phyloP scores from a whole-genome alignment of 2,888 invertebrate species.

The Athetis lepigone region DNA sequence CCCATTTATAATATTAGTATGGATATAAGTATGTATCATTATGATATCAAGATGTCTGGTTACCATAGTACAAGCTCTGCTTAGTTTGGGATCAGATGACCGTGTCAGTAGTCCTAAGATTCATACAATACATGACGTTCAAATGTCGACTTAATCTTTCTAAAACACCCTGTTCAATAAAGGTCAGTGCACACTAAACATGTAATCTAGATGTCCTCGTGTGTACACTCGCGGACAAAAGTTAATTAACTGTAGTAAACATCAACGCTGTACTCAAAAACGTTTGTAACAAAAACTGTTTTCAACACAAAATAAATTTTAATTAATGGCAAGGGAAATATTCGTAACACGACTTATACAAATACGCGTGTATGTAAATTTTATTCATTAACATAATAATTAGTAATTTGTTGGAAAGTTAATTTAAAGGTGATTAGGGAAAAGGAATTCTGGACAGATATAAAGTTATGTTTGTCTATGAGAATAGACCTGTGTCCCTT shows the following conservation, averaged over 20 bases:
- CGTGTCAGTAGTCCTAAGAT: no score
- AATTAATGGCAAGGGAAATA: constrained; percentile 54
- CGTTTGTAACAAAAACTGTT: constrained; percentile 30
- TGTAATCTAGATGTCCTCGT: neutral
- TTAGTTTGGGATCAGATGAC: no score
- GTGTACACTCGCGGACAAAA: constrained; percentile 10
- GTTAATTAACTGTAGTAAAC: constrained; percentile 44
- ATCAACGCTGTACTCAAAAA: constrained; percentile 33
- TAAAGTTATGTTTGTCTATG: constrained; percentile 29
- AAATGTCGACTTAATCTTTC: neutral
- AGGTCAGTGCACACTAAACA: neutral
- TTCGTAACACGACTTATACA: constrained; percentile 33
- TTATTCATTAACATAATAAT: constrained; percentile 53
- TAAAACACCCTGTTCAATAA: neutral
- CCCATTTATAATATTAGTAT: no score
- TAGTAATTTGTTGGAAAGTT: constrained; percentile 50
- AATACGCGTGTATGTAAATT: constrained; percentile 52
- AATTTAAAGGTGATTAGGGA: constrained; percentile 53
- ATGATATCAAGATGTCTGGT: no score
- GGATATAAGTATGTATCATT: no score
- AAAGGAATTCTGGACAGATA: constrained; percentile 28
- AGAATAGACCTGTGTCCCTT: constrained; percentile 7
- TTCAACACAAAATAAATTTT: constrained; percentile 50
- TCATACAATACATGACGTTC: no score
- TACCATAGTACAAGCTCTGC: no score